Conservation (phyloP, 2,888 invertebrate species). For the Drosophila barbarae region DNA sequence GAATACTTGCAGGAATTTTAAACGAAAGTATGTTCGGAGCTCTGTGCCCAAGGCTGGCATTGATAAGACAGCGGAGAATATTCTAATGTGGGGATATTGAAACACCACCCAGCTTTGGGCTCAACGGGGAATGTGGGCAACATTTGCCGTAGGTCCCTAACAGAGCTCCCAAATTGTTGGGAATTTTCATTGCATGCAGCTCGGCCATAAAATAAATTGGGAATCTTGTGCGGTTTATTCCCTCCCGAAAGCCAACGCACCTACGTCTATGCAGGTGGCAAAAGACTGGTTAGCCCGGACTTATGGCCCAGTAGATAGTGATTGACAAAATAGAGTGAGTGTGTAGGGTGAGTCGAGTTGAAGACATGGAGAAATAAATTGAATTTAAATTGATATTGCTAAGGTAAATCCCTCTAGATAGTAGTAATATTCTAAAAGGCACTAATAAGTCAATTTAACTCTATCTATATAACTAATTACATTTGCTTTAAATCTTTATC, state of each 20-base stretch:
- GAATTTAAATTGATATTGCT: not conserved
- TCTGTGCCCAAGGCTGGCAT: constrained; percentile 27
- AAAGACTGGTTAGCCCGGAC: constrained; percentile 26
- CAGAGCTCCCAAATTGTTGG: constrained; percentile 27
- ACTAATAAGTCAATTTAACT: not conserved
- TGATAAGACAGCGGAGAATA: constrained; percentile 41
- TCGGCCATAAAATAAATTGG: constrained; percentile 69
- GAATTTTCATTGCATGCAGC: constrained; percentile 69
- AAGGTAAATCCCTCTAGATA: not conserved
- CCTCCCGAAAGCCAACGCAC: constrained; percentile 45
- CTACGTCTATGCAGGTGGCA: constrained; percentile 34
- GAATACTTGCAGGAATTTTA: constrained; percentile 37
- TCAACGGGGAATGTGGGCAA: constrained; percentile 14
- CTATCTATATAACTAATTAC: not conserved
- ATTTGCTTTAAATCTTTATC: not conserved
- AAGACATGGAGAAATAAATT: not conserved
- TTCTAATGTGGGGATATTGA: constrained; percentile 35
- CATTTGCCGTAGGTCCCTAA: constrained; percentile 11
- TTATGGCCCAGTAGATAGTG: constrained; percentile 33
- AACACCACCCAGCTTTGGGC: constrained; percentile 5
- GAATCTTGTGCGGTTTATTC: constrained; percentile 62
- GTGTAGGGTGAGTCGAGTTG: constrained; percentile 5
- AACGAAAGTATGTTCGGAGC: constrained; percentile 42
- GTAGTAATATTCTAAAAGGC: not conserved
- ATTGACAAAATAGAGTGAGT: constrained; percentile 40